These are phyloP conservation scores for Hormiphora californensis DNA, from an alignment of 37 sponge, comb jelly and placozoan species.

Conservation along the genomic window DNA sequence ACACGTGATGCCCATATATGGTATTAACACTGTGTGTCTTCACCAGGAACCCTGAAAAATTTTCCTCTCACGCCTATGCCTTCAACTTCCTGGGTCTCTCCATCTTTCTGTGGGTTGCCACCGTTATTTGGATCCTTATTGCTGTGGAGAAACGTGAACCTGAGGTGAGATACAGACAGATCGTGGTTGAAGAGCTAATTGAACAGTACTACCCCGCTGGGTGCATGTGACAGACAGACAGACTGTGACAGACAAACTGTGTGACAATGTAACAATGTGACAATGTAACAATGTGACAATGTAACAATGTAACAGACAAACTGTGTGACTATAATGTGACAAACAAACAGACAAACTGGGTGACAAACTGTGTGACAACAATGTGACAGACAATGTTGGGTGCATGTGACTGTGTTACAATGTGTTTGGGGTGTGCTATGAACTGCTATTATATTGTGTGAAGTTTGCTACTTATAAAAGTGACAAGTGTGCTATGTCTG, in stretches of 20 bases:
- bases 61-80: not conserved
- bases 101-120: not conserved
- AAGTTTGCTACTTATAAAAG: too few relatives aligned
- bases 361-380: too few relatives aligned
- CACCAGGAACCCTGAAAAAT: constrained; percentile 5
- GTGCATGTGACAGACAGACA: constrained; percentile 6
- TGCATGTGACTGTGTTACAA: not conserved
- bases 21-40: not conserved
- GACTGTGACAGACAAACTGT: not conserved
- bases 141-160: not conserved
- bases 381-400: too few relatives aligned
- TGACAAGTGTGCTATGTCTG: too few relatives aligned
- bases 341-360: too few relatives aligned
- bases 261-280: too few relatives aligned
- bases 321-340: too few relatives aligned
- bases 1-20: not conserved
- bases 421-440: not conserved
- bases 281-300: too few relatives aligned
- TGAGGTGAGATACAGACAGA: too few relatives aligned
- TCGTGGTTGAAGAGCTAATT: not conserved
- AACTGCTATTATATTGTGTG: too few relatives aligned
- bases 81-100: constrained; percentile 3
- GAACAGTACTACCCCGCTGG: not conserved
- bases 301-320: too few relatives aligned
- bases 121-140: not conserved